Conservation (phyloP, 2,888 invertebrate genomes). For the Pelosia muscerda region DNA sequence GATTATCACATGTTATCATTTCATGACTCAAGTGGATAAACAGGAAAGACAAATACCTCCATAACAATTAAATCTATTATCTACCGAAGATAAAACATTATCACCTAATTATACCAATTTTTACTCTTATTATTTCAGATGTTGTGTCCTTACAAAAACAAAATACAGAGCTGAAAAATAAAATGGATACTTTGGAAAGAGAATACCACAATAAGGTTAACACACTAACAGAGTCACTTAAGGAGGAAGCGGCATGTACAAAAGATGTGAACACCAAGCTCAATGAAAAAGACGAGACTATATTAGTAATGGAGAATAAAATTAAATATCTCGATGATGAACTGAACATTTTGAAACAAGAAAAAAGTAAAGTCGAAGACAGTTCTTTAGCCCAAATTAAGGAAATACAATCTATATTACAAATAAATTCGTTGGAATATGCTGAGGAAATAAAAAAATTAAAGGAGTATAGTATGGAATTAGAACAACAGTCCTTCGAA, state of each 20-base stretch:
- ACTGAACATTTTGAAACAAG: slow-evolving; percentile 1
- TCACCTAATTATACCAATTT: neutral
- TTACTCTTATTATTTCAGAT: neutral
- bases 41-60: too few relatives aligned
- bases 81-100: too few relatives aligned
- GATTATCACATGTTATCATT: neutral
- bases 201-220: neutral
- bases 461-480: neutral
- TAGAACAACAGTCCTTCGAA: slow-evolving; percentile 5
- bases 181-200: slow-evolving; percentile 4
- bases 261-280: slow-evolving; percentile 3
- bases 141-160: neutral
- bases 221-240: neutral
- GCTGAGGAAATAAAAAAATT: neutral
- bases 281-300: neutral
- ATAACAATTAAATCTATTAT: too few relatives aligned
- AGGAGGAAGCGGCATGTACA: neutral
- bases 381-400: neutral
- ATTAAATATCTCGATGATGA: neutral
- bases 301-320: neutral
- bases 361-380: neutral
- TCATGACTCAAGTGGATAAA: too few relatives aligned
- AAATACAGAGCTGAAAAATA: neutral
- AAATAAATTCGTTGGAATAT: neutral
- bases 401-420: neutral